Evolutionary conservation across 2,888 invertebrate species (phyloP), one percentile per base, ranked within the genome.

Genomic region (Amiota minor): DNA sequence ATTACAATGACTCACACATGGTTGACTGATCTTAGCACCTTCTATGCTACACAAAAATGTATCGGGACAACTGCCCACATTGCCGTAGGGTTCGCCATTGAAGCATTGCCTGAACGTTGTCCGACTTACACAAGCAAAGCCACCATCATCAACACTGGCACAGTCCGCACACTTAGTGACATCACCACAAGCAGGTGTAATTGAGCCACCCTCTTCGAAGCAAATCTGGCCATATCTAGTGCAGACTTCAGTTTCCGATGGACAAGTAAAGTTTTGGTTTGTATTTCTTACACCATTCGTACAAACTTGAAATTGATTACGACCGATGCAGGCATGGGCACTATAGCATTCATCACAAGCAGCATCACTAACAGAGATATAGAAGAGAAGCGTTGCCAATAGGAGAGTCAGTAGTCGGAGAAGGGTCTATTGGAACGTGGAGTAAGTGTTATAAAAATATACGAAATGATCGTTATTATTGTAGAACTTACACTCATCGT

Each of bases 61-160:
- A 0, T 10, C 4, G 0, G 76, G 74, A 67, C 88, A 89, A 0
- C 23, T 49, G 0, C 72, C 70, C 0, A 70, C 49, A 11, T 72
- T 70, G 0, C 72, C 50, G 9, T 76, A 72, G 0, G 77, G 9
- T 0, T 0, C 12, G 0, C 59, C 73, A 8, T 47, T 64, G 0
- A 49, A 50, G 56, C 88, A 89, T 6, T 77, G 18, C 0, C 75
- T 80, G 45, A 81, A 88, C 4, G 81, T 81, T 10, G 55, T 84
- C 18, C 71, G 76, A 12, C 85, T 81, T n/a, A 83, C 81, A 72
- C 88, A 89, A 6, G 86, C 74, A 62, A 77, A 84, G 0, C 4
- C 8, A 4, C 73, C 82, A 0, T 67, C 6, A 0, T 16, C 1
- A 0, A 20, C n/a, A 8, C 4, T 10, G 0, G 1, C 14, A 71